Conservation (phyloP, 2,797 vertebrate genomes). For the Onychomys leucogaster region DNA sequence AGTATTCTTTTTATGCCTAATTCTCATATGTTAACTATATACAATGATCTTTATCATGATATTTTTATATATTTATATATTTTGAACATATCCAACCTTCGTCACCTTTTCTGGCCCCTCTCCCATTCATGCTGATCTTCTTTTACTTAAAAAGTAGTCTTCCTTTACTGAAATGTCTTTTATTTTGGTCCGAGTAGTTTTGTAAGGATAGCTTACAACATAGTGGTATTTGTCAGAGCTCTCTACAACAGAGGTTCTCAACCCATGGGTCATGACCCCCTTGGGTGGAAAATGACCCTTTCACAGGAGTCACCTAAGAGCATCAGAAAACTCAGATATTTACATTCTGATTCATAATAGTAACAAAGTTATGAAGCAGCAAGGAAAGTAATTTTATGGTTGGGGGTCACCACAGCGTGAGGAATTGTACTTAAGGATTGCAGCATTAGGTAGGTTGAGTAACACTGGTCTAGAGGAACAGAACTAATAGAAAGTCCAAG, state of each 20-base stretch:
- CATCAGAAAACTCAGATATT: not conserved
- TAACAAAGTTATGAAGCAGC: not conserved
- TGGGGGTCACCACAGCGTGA: not conserved
- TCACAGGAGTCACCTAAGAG: not conserved
- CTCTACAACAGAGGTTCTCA: not conserved
- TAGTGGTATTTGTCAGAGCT: not conserved
- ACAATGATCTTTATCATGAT: not conserved
- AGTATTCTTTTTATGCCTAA: not conserved
- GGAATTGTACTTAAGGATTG: not conserved
- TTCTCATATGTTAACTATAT: not conserved
- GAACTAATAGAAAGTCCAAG: not conserved
- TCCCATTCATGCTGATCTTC: not conserved
- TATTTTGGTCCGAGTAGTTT: not conserved
- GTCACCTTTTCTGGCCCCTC: not conserved
- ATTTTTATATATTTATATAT: not conserved
- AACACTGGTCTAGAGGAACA: not conserved
- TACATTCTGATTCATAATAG: not conserved
- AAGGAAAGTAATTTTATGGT: not conserved
- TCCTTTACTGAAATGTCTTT: not conserved
- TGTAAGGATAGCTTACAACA: not conserved
- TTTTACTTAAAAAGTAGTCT: not conserved
- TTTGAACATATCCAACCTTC: not conserved
- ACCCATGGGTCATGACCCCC: not conserved
- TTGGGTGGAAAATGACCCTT: not conserved
- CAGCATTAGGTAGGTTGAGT: not conserved